Conservation (phyloP, 2,888 invertebrate genomes). For the Gymnoscelis rufifasciata region DNA sequence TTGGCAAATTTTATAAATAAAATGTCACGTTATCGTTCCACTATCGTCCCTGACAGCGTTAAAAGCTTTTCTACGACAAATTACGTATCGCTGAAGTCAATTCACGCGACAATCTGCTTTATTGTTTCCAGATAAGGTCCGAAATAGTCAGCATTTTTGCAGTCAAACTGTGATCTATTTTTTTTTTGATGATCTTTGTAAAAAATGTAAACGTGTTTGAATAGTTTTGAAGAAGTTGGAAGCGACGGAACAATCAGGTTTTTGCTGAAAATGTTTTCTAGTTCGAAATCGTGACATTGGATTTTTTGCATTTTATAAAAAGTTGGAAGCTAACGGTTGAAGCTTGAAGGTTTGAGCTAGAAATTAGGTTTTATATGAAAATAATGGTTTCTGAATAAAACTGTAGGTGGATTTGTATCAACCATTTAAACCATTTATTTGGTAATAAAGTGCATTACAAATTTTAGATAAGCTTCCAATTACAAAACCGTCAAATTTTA, state of each 20-base stretch:
- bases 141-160: slow-evolving; percentile 1
- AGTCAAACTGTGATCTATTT: slow-evolving; percentile 12
- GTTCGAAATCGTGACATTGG: not conserved
- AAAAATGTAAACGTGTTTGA: slow-evolving; percentile 5
- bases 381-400: too few relatives aligned
- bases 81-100: not conserved
- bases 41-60: too few relatives aligned
- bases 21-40: too few relatives aligned
- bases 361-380: too few relatives aligned
- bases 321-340: not conserved
- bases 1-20: too few relatives aligned
- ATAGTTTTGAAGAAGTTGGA: not conserved
- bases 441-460: too few relatives aligned
- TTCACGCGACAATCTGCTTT: not conserved
- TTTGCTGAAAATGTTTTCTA: not conserved
- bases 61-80: not conserved
- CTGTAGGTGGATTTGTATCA: too few relatives aligned
- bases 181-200: slow-evolving; percentile 6
- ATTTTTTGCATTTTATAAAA: not conserved
- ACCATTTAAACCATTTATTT: too few relatives aligned
- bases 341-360: too few relatives aligned
- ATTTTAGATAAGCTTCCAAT: too few relatives aligned
- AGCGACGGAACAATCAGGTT: not conserved
- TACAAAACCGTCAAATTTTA: too few relatives aligned
- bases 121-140: not conserved